Conservation (phyloP, 2,888 invertebrate species). For the Caradrina clavipalpis region DNA sequence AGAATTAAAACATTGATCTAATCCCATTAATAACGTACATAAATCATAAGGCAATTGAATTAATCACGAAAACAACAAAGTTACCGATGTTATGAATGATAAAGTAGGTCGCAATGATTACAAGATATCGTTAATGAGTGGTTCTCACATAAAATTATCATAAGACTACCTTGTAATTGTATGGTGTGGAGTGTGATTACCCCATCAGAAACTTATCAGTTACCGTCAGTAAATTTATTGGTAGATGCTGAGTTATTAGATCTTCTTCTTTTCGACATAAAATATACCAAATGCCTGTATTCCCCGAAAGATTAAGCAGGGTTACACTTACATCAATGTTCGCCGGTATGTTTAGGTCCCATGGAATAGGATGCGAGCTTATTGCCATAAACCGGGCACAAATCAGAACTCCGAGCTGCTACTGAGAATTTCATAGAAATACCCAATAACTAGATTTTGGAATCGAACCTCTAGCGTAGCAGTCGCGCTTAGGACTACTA, state of each 20-base stretch:
- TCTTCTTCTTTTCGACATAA: too few species aligned
- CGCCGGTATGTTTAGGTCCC: too few species aligned
- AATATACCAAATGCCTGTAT: too few species aligned
- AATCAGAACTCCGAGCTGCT: too few species aligned
- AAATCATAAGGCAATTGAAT: slow-evolving; percentile 1
- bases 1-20: not conserved
- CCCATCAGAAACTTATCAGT: slow-evolving; percentile 7
- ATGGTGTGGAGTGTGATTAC: slow-evolving; percentile 36
- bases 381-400: too few species aligned
- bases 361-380: too few species aligned
- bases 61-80: slow-evolving; percentile 3
- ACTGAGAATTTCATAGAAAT: too few species aligned
- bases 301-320: too few species aligned
- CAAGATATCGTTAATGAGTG: not conserved
- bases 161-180: slow-evolving; percentile 24
- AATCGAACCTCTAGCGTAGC: too few species aligned
- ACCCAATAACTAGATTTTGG: too few species aligned
- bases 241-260: not conserved
- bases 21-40: not conserved
- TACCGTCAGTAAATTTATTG: slow-evolving; percentile 24
- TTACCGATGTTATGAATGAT: not conserved
- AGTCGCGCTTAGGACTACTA: too few species aligned
- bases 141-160: slow-evolving; percentile 46
- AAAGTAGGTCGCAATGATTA: slow-evolving; percentile 37
- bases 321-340: too few species aligned